Evolutionary conservation across 1,140 invertebrate species (phyloP).

Genomic region (Calliphora vicina): DNA sequence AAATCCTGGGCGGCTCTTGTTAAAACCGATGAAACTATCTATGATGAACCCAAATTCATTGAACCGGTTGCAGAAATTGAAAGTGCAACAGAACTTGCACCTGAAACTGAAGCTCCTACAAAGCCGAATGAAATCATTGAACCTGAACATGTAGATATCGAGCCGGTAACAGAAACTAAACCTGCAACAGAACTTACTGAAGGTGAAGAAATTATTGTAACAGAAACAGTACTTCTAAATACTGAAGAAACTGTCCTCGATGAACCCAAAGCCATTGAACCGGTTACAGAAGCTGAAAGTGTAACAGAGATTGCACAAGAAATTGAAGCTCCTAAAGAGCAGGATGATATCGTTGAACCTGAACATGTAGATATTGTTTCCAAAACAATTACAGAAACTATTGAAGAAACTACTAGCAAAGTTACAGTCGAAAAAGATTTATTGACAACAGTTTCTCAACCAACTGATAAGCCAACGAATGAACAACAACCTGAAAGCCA

Average conservation of each 20-base stretch:
- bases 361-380: no score
- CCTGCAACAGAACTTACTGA: neutral
- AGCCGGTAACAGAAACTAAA: neutral
- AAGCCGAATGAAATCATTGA: no score
- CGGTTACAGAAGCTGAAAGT: neutral
- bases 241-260: no score
- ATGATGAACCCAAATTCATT: neutral
- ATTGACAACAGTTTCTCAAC: no score
- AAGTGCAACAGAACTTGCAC: neutral
- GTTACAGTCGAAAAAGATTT: no score
- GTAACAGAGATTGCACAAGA: no score
- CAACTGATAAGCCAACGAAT: no score
- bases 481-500: neutral
- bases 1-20: constrained; percentile 1
- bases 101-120: neutral
- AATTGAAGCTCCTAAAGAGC: no score
- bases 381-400: no score
- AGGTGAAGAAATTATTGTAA: neutral
- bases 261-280: neutral
- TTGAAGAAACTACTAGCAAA: no score
- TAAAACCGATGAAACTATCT: neutral
- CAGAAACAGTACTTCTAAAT: no score
- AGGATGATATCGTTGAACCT: no score
- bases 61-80: neutral
- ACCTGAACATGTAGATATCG: neutral